Conservation (phyloP, 2,797 vertebrate species). For the Chloroceryle amazona region DNA sequence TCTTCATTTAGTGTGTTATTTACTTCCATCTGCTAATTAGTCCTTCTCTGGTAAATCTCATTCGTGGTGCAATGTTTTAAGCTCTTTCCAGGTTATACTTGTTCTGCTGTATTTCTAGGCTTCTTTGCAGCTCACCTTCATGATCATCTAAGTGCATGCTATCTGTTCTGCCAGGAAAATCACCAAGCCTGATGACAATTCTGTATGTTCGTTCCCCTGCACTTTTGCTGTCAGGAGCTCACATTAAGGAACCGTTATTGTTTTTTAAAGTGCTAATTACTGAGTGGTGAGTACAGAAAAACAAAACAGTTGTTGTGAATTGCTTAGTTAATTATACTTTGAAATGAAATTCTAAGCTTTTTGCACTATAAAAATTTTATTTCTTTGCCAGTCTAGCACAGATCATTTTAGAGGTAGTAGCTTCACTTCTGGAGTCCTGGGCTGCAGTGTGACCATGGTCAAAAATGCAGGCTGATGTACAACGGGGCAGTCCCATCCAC, state of each 20-base stretch:
- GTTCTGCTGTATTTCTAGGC: neutral
- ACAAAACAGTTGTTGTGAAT: neutral
- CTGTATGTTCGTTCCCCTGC: neutral
- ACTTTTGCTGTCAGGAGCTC: neutral
- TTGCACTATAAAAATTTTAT: neutral
- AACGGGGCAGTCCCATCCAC: neutral
- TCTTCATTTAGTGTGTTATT: neutral
- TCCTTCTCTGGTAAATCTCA: neutral
- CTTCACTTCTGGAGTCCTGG: neutral
- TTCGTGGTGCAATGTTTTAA: neutral
- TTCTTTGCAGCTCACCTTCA: neutral
- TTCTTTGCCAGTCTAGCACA: neutral
- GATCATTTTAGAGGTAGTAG: neutral
- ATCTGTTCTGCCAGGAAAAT: neutral
- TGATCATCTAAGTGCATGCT: neutral
- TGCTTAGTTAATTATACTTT: neutral
- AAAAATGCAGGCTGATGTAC: rapidly evolving
- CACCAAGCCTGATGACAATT: neutral
- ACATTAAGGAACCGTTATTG: neutral
- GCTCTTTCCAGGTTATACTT: neutral
- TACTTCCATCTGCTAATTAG: neutral
- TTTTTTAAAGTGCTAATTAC: neutral
- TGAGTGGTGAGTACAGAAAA: neutral
- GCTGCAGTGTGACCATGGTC: rapidly evolving
- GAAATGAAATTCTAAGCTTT: neutral